Percentiles rank a stretch among this genome's conserved stretches.
phyloP scores from a whole-genome alignment of 2,797 vertebrate genomes.

The Sibirionetta formosa region DNA sequence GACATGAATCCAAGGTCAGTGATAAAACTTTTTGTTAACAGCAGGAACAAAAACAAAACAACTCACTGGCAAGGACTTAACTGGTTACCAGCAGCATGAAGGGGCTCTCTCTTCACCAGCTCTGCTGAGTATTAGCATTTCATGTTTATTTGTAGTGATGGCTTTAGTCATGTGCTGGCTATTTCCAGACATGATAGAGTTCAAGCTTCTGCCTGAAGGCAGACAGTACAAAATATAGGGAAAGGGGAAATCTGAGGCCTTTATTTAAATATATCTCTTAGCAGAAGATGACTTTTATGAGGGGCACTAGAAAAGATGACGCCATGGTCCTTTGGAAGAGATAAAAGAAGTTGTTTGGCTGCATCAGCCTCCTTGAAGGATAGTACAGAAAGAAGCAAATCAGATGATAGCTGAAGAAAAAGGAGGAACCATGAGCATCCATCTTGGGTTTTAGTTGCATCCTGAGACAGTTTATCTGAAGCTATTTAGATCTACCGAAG shows the following conservation, averaged over 20 bases:
- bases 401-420: not conserved
- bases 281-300: not conserved
- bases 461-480: not conserved
- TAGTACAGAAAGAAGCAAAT: not conserved
- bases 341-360: not conserved
- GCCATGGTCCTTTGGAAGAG: not conserved
- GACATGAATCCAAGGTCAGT: not conserved
- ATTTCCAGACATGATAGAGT: not conserved
- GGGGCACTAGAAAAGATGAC: not conserved
- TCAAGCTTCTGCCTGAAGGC: not conserved
- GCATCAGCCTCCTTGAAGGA: not conserved
- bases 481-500: not conserved
- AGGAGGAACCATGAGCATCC: not conserved
- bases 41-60: not conserved
- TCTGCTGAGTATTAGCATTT: not conserved
- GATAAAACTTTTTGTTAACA: not conserved
- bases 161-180: not conserved
- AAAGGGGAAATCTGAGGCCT: not conserved
- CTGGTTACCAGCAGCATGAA: not conserved
- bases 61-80: not conserved
- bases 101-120: not conserved
- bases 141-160: not conserved
- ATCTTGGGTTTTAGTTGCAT: not conserved
- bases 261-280: not conserved
- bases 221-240: not conserved